A percentile compares a stretch with the other conserved stretches of the same genome.
phyloP scores from a whole-genome alignment of 2,113 vertebrate genomes.

The Aix galericulata region DNA sequence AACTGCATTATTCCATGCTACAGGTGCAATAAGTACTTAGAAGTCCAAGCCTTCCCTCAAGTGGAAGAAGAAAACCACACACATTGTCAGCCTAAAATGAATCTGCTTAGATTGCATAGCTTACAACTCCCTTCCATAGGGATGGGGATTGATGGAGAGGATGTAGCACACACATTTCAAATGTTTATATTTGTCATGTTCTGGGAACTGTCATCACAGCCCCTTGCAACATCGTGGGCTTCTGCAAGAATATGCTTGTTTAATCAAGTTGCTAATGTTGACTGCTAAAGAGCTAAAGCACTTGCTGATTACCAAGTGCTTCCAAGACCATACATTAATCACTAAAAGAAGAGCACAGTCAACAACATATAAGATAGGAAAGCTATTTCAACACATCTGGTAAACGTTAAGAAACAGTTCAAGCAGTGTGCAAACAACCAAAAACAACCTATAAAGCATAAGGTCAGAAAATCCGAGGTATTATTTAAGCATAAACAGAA shows the following conservation, averaged over 20 bases:
- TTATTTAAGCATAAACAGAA: not conserved
- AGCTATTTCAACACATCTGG: not conserved
- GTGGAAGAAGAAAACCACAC: not conserved
- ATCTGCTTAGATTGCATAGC: not conserved
- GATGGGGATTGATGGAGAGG: not conserved
- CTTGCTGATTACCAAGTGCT: not conserved
- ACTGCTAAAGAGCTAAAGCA: not conserved
- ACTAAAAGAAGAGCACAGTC: not conserved
- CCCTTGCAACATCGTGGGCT: not conserved
- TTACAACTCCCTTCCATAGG: rapidly evolving
- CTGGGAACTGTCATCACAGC: not conserved
- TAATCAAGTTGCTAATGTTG: not conserved
- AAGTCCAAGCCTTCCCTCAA: not conserved
- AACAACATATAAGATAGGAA: not conserved
- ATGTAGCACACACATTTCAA: not conserved
- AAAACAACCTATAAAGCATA: not conserved
- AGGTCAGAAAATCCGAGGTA: not conserved
- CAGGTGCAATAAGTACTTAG: not conserved
- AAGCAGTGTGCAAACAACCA: not conserved
- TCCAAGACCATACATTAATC: not conserved
- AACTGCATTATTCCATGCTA: not conserved
- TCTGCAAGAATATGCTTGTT: not conserved
- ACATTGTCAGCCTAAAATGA: not conserved
- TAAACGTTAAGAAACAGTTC: rapidly evolving
- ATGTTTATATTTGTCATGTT: rapidly evolving